phyloP scores from a whole-genome alignment of 2,113 vertebrate species.

The Propithecus coquereli region DNA sequence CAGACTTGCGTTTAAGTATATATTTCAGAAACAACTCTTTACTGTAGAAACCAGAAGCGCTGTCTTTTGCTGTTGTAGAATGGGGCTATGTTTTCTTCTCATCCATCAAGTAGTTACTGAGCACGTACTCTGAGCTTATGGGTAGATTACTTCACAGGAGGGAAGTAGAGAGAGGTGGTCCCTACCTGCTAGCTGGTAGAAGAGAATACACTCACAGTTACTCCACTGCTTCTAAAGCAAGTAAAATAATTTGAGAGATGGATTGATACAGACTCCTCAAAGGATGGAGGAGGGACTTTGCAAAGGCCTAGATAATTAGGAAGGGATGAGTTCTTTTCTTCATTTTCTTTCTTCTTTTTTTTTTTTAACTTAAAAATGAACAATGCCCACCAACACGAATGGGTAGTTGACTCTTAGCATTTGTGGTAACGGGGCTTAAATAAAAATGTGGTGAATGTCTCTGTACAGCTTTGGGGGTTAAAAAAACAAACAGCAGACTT shows the following conservation, averaged over 20 bases:
- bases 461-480: not conserved
- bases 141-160: not conserved
- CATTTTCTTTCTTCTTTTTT: not conserved
- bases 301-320: not conserved
- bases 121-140: fast-evolving
- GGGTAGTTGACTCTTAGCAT: not conserved
- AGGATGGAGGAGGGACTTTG: not conserved
- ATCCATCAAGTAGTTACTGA: not conserved
- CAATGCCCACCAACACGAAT: not conserved
- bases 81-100: not conserved
- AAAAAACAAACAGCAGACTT: not conserved
- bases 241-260: not conserved
- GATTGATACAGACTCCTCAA: not conserved
- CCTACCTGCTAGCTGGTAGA: not conserved
- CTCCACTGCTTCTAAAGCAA: not conserved
- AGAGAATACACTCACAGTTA: not conserved
- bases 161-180: not conserved
- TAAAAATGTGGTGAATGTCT: not conserved
- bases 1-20: not conserved
- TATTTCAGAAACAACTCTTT: not conserved
- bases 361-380: not conserved
- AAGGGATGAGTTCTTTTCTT: not conserved
- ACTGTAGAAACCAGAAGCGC: not conserved
- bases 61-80: fast-evolving
- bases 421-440: not conserved